Base-by-base conservation (phyloP, 2,888 invertebrate genomes). In the Megamerina dolium region DNA sequence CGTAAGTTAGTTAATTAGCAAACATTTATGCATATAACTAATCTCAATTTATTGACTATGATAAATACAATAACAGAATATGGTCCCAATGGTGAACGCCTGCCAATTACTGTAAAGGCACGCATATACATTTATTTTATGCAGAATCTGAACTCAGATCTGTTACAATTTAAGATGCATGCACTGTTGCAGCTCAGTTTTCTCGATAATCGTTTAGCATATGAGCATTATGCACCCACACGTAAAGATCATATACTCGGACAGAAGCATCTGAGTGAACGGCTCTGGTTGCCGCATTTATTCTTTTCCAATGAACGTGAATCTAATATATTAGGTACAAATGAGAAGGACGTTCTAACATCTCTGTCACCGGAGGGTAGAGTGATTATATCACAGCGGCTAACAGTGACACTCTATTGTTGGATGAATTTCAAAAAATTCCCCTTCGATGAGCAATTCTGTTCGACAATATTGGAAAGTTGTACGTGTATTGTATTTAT, bases 391-490 rank as follows among this genome's bases (percentile, higher is more conserved):
- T 66, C 66, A 12, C 61, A 63, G 0, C 57, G 65, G 2, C 48
- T 65, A 19, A 60, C 64, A 33, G 65, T 64, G 5, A 58, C 64
- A 0, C 58, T 65, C 6, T 66, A 66, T 37, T 65, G 66, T 42
- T 65, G 60, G 58, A 65, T 65, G 65, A 61, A 65, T 46, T 65
- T 65, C 29, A 60, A 65, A 36, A 65, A 65, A 47, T 65, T 65
- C 19, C 65, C 65, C 4, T 65, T 65, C 36, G 65, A 65, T 51
- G 64, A 64, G 47, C 65, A 65, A 37, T 58, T 50, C 20, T 65
- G 65, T 41, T 56, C 61, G 1, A 63, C 64, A 0, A 45, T 64
- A 2, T 45, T 65, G 2, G 65, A 65, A 52, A 65, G 65, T 44
- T 65, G 65, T 65, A 58, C 55, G 66, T 51, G 10, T 23, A 23